A percentile compares a stretch with the other conserved stretches of the same genome.
Evolutionary conservation across 2,888 invertebrate genomes (phyloP).

Genomic region (Drosophila silvestris): DNA sequence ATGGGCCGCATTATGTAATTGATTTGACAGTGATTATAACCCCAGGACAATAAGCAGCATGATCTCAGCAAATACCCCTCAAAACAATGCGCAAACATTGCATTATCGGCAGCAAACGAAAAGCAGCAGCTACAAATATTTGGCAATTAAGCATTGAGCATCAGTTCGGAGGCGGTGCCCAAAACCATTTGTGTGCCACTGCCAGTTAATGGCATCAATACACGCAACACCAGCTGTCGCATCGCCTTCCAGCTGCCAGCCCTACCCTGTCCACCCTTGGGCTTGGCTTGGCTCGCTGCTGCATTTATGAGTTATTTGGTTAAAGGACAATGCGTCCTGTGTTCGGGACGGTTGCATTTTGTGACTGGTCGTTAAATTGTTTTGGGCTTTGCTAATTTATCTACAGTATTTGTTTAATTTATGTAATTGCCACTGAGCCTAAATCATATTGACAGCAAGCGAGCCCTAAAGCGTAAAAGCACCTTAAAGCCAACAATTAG

Average conservation of each 20-base stretch:
- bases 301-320: conserved; percentile 79
- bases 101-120: conserved; percentile 56
- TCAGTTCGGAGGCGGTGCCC: conserved; percentile 20
- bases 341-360: conserved; percentile 59
- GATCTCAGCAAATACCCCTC: conserved; percentile 55
- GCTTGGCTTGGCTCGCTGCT: conserved; percentile 12
- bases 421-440: conserved; percentile 60
- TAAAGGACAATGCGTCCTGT: conserved; percentile 58
- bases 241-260: conserved; percentile 43
- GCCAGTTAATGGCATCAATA: conserved; percentile 61
- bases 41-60: conserved; percentile 57
- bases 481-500: conserved; percentile 58
- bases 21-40: conserved; percentile 65
- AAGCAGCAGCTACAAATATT: conserved; percentile 25
- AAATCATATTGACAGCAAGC: conserved; percentile 66
- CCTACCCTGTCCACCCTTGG: conserved; percentile 2
- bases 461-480: not conserved
- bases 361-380: conserved; percentile 69
- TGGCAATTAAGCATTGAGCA: conserved; percentile 71
- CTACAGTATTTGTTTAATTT: conserved; percentile 77
- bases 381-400: conserved; percentile 73
- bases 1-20: conserved; percentile 60
- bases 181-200: conserved; percentile 52
- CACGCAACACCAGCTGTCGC: conserved; percentile 75
- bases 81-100: conserved; percentile 57